A percentile compares a stretch with the other conserved stretches of the same genome.
Conservation (phyloP, 2,888 invertebrate genomes). For the Alcis repandata region DNA sequence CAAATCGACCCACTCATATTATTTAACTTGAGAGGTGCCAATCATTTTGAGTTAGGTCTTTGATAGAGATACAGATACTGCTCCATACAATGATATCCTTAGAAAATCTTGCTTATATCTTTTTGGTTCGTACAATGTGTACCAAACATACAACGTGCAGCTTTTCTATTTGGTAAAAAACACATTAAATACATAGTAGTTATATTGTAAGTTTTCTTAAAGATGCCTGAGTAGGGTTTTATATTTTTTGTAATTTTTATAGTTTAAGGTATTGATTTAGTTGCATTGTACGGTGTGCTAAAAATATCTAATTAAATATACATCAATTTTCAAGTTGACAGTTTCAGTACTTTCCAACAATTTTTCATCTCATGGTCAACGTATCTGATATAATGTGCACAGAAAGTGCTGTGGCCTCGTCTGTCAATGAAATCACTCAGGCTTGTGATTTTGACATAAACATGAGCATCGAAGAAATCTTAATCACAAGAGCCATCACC, state of each 20-base stretch:
- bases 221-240: too few species aligned
- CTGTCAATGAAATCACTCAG: neutral
- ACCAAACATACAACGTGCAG: neutral
- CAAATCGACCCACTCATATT: conserved; percentile 13
- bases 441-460: neutral
- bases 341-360: too few species aligned
- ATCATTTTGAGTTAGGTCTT: conserved; percentile 31
- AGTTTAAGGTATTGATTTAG: too few species aligned
- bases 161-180: neutral
- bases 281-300: too few species aligned
- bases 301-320: too few species aligned
- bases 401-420: neutral
- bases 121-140: too few species aligned
- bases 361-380: neutral
- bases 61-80: conserved; percentile 9
- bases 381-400: neutral
- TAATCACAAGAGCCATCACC: neutral
- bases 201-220: too few species aligned
- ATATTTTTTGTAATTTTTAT: neutral
- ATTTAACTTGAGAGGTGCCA: conserved; percentile 27
- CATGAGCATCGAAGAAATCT: neutral
- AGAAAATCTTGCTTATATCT: neutral
- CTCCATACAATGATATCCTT: conserved; percentile 5
- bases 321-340: too few species aligned
- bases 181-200: too few species aligned